Evolutionary conservation across 1,140 invertebrate species (phyloP).

Genomic region (Caerostris extrusa): DNA sequence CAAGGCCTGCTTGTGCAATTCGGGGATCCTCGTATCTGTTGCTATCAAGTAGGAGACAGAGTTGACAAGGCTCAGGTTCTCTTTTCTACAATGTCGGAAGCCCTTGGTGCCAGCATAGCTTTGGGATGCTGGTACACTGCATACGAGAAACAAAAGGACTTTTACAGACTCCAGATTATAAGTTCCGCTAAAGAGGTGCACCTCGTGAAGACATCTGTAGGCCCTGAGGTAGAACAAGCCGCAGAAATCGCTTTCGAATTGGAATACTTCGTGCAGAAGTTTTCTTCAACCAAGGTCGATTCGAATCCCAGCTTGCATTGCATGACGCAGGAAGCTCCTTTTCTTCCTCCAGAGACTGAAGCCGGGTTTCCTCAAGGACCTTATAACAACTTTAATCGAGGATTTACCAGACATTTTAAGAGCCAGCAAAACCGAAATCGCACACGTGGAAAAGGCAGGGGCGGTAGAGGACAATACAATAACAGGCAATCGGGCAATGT

Average conservation of each 20-base stretch:
- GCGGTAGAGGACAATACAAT: neutral
- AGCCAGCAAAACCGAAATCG: no score
- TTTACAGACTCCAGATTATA: neutral
- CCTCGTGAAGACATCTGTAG: neutral
- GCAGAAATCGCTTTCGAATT: neutral
- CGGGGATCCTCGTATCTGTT: neutral
- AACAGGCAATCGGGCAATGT: no score
- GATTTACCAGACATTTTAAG: neutral
- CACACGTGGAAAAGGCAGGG: neutral
- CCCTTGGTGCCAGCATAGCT: neutral
- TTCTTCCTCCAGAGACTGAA: neutral
- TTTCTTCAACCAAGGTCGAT: neutral
- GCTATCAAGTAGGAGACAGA: neutral
- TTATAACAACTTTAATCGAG: neutral
- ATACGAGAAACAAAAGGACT: neutral
- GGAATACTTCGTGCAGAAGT: neutral
- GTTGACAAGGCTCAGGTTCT: neutral
- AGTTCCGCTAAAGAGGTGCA: neutral
- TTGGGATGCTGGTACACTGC: neutral
- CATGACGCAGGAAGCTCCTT: neutral
- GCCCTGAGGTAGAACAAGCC: neutral
- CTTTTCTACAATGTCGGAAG: neutral
- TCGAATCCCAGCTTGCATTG: neutral
- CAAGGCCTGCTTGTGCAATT: neutral
- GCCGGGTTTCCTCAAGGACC: neutral